Base-by-base conservation (phyloP, 2,797 vertebrate genomes). In the Margarornis squamiger region DNA sequence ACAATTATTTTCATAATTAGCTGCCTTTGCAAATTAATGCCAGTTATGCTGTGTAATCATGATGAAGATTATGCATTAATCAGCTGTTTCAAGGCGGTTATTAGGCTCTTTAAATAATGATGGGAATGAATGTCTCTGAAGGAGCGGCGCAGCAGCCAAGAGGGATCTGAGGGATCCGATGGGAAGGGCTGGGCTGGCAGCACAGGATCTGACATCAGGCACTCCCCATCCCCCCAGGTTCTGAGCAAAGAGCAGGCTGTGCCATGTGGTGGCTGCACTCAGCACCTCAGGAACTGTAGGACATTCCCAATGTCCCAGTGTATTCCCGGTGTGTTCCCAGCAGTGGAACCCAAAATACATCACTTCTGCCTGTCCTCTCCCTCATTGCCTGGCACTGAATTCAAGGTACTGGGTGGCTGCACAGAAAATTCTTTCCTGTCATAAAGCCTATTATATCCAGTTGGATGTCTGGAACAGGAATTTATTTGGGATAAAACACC, bases 1-100 rank as follows among this genome's bases (percentile, higher is more conserved):
- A 96, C 97, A 97, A 98, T 98, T 98, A 98, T 98, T 98, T 98
- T 98, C 97, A 95, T 97, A 98, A 98, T 98, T 98, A 98, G 97
- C 95, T 95, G 95, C 97, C 97, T 98, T 97, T 97, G 96, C 97
- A 98, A 98, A 98, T 98, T 98, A 98, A 98, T 97, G 97, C 97
- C 97, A 97, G 97, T 98, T 98, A 97, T 96, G 96, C 97, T 97
- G 96, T 97, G 98, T 97, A 98, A 98, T 98, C 98, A 97, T 91
- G 97, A 98, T 97, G 97, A 96, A 98, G 97, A 98, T 98, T 97
- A 97, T 97, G 97, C 97, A 98, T 98, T 98, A 98, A 98, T 98
- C 98, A 98, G 96, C 95, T 85, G 97, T 96, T 97, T 93, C 97
- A 97, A 97, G 97, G 90, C 49, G n/a, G 97, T 97, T 97, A 98